These are phyloP conservation scores for Xylota segnis DNA, from an alignment of 2,888 invertebrate species.

Conservation along the genomic window DNA sequence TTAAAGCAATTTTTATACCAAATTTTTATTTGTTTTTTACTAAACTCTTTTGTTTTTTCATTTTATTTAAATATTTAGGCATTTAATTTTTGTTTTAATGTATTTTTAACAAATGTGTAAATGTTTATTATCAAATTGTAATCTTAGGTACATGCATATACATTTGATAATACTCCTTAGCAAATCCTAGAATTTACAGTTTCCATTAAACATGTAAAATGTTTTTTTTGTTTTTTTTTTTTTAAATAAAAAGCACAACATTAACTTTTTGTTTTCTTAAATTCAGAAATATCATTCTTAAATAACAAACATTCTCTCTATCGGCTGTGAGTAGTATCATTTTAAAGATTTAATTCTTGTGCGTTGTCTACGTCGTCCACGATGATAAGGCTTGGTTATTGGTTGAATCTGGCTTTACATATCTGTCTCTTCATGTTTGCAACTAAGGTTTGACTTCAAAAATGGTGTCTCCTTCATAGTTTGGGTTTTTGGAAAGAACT, in stretches of 20 bases:
- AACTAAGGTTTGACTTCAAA: no score
- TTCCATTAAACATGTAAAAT: slow-evolving; percentile 31
- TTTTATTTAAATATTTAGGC: slow-evolving; percentile 59
- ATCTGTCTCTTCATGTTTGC: not conserved
- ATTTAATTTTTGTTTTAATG: slow-evolving; percentile 43
- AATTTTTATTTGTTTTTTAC: slow-evolving; percentile 52
- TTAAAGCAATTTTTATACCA: slow-evolving; percentile 75
- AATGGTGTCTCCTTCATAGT: no score
- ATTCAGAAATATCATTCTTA: slow-evolving; percentile 29
- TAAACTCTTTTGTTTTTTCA: slow-evolving; percentile 47
- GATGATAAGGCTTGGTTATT: not conserved
- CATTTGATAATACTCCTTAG: slow-evolving; percentile 56
- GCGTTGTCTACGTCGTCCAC: slow-evolving; percentile 8
- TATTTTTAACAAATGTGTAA: slow-evolving; percentile 72
- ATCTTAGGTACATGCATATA: slow-evolving; percentile 72
- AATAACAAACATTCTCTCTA: slow-evolving; percentile 29
- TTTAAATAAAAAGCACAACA: slow-evolving; percentile 28
- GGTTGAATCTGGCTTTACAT: not conserved
- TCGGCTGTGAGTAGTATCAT: slow-evolving; percentile 31
- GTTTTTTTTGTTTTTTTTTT: slow-evolving; percentile 24
- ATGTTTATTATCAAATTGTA: slow-evolving; percentile 75
- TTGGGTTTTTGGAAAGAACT: no score
- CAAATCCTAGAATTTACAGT: slow-evolving; percentile 60
- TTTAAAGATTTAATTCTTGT: slow-evolving; percentile 46
- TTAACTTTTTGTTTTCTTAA: slow-evolving; percentile 19